Evolutionary conservation across 2,113 vertebrate species (phyloP).

Genomic region (Gopherus evgoodei): DNA sequence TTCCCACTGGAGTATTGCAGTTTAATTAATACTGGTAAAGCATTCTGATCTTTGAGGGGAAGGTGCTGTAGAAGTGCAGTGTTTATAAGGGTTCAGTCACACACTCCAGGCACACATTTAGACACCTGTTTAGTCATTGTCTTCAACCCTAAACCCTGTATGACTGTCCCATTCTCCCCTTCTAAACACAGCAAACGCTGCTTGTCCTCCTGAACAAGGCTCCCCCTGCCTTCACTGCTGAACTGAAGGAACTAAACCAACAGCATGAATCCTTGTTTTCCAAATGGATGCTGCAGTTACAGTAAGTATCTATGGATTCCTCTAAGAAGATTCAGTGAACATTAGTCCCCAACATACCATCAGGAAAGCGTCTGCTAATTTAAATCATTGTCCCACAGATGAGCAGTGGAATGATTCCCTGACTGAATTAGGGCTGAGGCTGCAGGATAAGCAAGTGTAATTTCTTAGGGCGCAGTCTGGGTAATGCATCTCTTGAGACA

Average conservation of each 20-base stretch:
- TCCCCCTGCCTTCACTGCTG: conserved; percentile 83
- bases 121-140: neutral
- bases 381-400: neutral
- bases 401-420: neutral
- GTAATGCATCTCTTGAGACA: neutral
- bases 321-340: neutral
- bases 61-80: neutral
- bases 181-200: conserved; percentile 85
- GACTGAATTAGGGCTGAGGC: neutral
- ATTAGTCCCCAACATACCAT: neutral
- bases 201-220: conserved; percentile 83
- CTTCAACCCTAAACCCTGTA: neutral
- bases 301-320: conserved; percentile 80
- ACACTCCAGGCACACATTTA: neutral
- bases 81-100: neutral
- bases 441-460: neutral
- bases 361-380: neutral
- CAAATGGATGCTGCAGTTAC: conserved; percentile 97
- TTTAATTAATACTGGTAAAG: neutral
- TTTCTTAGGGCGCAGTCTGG: neutral
- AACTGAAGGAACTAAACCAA: conserved; percentile 86
- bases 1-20: neutral
- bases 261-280: conserved; percentile 88
- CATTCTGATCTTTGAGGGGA: neutral
- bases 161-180: conserved; percentile 3